Conservation (phyloP, 92 coral and sea anemone genomes). For the Pocillopora grandis region DNA sequence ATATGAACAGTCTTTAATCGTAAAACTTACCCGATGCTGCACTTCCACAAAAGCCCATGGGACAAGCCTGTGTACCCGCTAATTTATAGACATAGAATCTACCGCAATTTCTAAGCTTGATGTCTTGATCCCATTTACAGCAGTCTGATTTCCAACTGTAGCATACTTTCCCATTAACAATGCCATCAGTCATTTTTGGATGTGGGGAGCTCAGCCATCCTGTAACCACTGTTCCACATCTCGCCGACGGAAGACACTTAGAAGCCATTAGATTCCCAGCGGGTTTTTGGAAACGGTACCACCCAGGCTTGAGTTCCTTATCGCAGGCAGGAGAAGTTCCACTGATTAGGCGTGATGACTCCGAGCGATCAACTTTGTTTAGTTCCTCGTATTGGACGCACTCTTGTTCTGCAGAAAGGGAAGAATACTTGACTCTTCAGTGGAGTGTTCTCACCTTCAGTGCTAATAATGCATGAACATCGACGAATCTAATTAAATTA, state of each 20-base stretch:
- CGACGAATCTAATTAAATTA: no score
- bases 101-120: conserved; percentile 34
- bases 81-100: conserved; percentile 46
- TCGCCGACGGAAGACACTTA: background rate
- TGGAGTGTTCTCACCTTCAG: background rate
- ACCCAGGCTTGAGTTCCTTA: background rate
- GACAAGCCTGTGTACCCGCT: conserved; percentile 1
- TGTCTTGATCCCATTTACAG: conserved; percentile 19
- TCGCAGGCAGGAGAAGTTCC: conserved; percentile 35
- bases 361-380: conserved; percentile 1
- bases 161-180: conserved; percentile 22
- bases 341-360: background rate
- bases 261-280: conserved; percentile 41
- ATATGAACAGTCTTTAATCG: no score
- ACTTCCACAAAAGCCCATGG: conserved; percentile 40
- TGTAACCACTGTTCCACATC: conserved; percentile 27
- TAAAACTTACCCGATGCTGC: background rate
- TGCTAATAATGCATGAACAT: background rate
- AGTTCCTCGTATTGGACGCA: conserved; percentile 3
- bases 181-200: conserved; percentile 24
- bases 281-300: conserved; percentile 41
- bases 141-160: conserved; percentile 2
- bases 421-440: no score
- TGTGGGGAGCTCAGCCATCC: conserved; percentile 27
- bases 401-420: background rate